Percentiles rank a stretch among this genome's conserved stretches.
Evolutionary conservation across 2,113 vertebrate species (phyloP).

Genomic region (Atlantisia rogersi): DNA sequence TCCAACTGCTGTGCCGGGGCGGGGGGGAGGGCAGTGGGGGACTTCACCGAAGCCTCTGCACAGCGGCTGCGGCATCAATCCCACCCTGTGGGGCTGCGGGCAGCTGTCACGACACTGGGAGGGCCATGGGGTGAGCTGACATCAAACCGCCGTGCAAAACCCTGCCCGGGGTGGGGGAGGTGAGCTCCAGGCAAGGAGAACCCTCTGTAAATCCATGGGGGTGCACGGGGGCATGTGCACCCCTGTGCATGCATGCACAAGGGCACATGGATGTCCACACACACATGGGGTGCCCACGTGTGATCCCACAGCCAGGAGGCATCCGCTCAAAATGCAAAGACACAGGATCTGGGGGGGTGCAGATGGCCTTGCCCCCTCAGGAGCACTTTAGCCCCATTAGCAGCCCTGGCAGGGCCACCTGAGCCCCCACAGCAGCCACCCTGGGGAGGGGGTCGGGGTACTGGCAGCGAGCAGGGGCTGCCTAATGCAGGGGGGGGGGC

Average conservation of each 20-base stretch:
- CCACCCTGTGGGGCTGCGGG: no score
- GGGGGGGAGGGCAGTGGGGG: fast-evolving
- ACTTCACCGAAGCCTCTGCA: background rate
- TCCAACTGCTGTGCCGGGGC: background rate
- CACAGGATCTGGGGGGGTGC: background rate
- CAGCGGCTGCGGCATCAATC: fast-evolving
- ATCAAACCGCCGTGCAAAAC: background rate
- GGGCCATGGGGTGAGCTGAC: fast-evolving
- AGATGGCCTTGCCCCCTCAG: background rate
- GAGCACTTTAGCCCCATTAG: slow-evolving; percentile 73
- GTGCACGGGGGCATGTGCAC: background rate
- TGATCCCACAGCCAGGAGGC: fast-evolving
- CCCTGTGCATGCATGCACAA: background rate
- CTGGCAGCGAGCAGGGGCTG: background rate
- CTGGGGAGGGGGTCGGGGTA: background rate
- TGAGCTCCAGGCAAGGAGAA: background rate
- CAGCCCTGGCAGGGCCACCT: slow-evolving; percentile 30
- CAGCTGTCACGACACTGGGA: fast-evolving
- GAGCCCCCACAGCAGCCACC: background rate
- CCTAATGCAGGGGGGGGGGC: background rate
- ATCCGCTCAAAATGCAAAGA: background rate
- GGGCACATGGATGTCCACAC: background rate
- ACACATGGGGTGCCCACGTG: background rate
- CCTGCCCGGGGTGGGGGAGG: background rate
- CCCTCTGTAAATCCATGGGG: no score